A percentile compares a stretch with the other conserved stretches of the same genome.
Conservation (phyloP, 2,113 vertebrate genomes). For the Corynorhinus townsendii region DNA sequence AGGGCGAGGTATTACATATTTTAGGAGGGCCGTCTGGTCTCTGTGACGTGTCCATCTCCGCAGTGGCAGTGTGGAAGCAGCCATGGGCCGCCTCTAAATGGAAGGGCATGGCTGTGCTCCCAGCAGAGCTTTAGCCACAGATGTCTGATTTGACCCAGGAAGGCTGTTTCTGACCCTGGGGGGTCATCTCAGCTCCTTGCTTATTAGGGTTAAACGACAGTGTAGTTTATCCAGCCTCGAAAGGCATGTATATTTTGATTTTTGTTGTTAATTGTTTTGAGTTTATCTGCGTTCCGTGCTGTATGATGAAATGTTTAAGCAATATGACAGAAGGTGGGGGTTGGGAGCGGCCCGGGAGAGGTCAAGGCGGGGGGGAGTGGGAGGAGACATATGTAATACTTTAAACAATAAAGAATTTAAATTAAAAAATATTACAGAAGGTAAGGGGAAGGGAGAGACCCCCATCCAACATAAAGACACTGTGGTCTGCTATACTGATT, state of each 20-base stretch:
- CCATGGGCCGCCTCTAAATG: background rate
- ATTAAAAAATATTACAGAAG: background rate
- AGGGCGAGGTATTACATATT: background rate
- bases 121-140: background rate
- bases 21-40: background rate
- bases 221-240: background rate
- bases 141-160: background rate
- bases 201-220: background rate
- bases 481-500: background rate
- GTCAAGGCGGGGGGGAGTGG: too few relatives aligned
- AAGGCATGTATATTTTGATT: background rate
- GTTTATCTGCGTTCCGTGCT: background rate
- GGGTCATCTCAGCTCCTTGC: background rate
- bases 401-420: too few relatives aligned
- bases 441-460: background rate
- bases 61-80: background rate
- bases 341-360: too few relatives aligned
- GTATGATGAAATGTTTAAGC: background rate
- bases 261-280: background rate
- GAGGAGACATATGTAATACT: too few relatives aligned
- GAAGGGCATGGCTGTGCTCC: background rate
- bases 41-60: background rate
- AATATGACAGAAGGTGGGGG: background rate
- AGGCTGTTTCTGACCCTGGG: background rate
- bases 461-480: background rate